Conservation (phyloP, 2,888 invertebrate genomes). For the Eupithecia pulchellata region DNA sequence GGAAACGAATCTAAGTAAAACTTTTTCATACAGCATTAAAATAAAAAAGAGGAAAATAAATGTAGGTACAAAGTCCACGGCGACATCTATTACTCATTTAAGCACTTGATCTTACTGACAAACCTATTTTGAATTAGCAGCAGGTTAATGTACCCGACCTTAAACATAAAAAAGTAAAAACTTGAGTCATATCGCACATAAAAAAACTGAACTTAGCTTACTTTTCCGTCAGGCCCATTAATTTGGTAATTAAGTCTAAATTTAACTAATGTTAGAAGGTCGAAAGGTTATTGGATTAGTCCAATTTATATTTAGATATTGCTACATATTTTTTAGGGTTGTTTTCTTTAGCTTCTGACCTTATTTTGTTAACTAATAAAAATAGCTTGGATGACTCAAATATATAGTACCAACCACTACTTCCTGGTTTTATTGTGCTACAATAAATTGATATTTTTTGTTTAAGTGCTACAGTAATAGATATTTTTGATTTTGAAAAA, state of each 20-base stretch:
- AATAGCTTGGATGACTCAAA: not conserved
- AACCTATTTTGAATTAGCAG: not conserved
- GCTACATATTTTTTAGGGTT: not conserved
- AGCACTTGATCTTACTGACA: too few relatives aligned
- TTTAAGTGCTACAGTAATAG: too few relatives aligned
- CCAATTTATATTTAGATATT: too few relatives aligned
- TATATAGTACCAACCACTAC: too few relatives aligned
- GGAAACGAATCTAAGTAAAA: too few relatives aligned
- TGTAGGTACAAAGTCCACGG: too few relatives aligned
- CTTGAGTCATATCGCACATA: not conserved
- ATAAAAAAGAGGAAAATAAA: too few relatives aligned
- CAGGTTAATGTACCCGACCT: not conserved
- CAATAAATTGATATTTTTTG: too few relatives aligned
- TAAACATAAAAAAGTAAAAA: not conserved
- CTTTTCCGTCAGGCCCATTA: not conserved
- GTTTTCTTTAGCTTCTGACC: not conserved
- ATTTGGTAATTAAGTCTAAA: not conserved
- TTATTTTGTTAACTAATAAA: not conserved
- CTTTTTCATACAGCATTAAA: too few relatives aligned
- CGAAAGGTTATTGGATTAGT: not conserved
- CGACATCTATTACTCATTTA: too few relatives aligned
- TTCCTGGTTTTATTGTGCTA: too few relatives aligned
- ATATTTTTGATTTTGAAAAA: too few relatives aligned
- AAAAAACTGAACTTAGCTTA: not conserved
- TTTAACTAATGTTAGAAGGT: conserved; percentile 4